These are phyloP conservation scores for Albula glossodonta DNA, from an alignment of 2,113 vertebrate genomes.

Conservation along the genomic window DNA sequence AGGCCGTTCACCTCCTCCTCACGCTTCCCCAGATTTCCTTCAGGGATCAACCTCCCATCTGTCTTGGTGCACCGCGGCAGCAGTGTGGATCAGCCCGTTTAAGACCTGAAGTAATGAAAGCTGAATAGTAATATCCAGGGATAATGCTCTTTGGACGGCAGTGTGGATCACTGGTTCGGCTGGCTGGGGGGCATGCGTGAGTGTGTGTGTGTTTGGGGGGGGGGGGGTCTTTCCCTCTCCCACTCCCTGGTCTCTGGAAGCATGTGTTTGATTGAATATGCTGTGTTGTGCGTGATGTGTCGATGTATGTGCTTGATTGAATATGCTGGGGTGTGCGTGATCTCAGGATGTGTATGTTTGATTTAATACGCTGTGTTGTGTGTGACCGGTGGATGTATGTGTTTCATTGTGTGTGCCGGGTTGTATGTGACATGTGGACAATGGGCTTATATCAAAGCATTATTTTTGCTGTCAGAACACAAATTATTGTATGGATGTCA, in stretches of 20 bases:
- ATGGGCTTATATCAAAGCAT: too few species aligned
- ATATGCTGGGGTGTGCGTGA: neutral
- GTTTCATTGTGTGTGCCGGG: neutral
- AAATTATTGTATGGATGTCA: too few species aligned
- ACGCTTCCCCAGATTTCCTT: neutral
- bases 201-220: too few species aligned
- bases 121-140: constrained; percentile 9
- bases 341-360: neutral
- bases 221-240: too few species aligned
- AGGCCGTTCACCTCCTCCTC: neutral
- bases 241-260: too few species aligned
- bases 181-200: neutral
- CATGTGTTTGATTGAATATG: neutral
- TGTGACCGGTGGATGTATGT: neutral
- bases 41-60: neutral
- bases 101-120: constrained; percentile 1
- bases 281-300: neutral
- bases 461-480: too few species aligned
- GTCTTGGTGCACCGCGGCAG: neutral
- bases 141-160: constrained; percentile 7
- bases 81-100: neutral
- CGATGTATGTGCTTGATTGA: neutral
- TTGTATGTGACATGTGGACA: too few species aligned
- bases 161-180: neutral
- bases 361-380: neutral